Evolutionary conservation across 2,888 invertebrate genomes (phyloP).

Genomic region (Erebia palarica): DNA sequence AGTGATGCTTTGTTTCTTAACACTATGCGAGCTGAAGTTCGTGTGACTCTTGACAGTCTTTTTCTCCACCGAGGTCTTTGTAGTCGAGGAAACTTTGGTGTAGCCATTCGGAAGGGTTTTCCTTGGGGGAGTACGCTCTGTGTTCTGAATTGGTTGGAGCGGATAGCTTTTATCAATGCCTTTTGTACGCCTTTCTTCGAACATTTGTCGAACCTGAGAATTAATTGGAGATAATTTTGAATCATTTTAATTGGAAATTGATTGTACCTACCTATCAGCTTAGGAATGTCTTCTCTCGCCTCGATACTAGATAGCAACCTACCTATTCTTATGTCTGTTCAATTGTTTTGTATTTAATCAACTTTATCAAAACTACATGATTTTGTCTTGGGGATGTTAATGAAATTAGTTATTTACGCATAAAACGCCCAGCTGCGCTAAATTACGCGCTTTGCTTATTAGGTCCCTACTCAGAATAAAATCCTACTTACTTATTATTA

Average conservation of each 20-base stretch:
- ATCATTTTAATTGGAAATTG: neutral
- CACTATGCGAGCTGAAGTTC: conserved; percentile 53
- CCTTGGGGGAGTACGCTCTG: conserved; percentile 57
- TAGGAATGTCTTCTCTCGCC: neutral
- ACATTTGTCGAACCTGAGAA: conserved; percentile 90
- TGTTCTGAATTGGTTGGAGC: conserved; percentile 87
- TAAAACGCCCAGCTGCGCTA: too few relatives aligned
- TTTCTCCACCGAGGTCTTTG: conserved; percentile 53
- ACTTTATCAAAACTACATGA: too few relatives aligned
- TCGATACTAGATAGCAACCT: neutral
- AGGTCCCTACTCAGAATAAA: too few relatives aligned
- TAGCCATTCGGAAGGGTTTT: conserved; percentile 68
- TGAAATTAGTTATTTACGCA: too few relatives aligned
- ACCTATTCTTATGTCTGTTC: neutral
- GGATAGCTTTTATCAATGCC: conserved; percentile 92
- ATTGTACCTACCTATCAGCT: too few relatives aligned
- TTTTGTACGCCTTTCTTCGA: conserved; percentile 89
- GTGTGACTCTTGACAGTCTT: conserved; percentile 52
- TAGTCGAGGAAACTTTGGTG: conserved; percentile 56
- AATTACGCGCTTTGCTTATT: too few relatives aligned
- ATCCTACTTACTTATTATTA: too few relatives aligned
- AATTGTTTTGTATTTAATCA: too few relatives aligned
- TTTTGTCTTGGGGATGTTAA: too few relatives aligned
- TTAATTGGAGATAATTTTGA: neutral
- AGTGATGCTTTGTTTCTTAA: conserved; percentile 58